Conservation (phyloP, 2,113 vertebrate species). For the Xiphophorus maculatus region DNA sequence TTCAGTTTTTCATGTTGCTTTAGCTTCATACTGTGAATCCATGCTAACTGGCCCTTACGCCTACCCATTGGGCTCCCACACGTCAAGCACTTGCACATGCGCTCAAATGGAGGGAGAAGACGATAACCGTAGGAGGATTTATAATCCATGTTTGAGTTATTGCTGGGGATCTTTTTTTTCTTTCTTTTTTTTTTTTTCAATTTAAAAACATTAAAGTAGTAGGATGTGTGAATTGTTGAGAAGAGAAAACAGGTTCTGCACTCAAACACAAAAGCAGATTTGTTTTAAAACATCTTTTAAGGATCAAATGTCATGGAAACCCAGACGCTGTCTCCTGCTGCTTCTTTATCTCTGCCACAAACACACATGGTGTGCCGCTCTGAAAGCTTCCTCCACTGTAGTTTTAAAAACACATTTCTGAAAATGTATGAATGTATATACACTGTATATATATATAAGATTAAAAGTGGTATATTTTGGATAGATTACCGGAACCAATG, state of each 20-base stretch:
- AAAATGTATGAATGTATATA: neutral
- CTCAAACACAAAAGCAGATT: constrained; percentile 29
- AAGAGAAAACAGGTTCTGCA: constrained; percentile 6
- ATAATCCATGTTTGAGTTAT: constrained; percentile 20
- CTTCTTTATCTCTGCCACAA: constrained; percentile 17
- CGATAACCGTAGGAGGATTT: constrained; percentile 9
- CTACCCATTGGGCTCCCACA: constrained; percentile 57
- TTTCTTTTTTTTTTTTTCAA: constrained; percentile 3
- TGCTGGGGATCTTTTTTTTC: constrained; percentile 4
- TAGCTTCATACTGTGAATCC: constrained; percentile 46
- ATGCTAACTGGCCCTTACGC: constrained; percentile 57
- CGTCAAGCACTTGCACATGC: constrained; percentile 30
- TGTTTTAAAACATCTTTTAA: constrained; percentile 42
- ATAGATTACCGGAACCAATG: neutral
- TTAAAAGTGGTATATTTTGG: neutral
- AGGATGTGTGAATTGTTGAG: constrained; percentile 5
- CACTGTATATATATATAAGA: neutral
- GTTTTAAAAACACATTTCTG: neutral
- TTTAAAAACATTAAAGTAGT: constrained; percentile 22
- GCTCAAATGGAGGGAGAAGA: constrained; percentile 13
- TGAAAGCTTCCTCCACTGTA: neutral
- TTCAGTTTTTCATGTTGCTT: constrained; percentile 28
- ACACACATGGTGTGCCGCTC: neutral
- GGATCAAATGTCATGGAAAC: constrained; percentile 37
- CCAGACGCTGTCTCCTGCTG: constrained; percentile 17